A percentile compares a stretch with the other conserved stretches of the same genome.
phyloP scores from a whole-genome alignment of 2,888 invertebrate species.

The Sarcophaga caerulescens region DNA sequence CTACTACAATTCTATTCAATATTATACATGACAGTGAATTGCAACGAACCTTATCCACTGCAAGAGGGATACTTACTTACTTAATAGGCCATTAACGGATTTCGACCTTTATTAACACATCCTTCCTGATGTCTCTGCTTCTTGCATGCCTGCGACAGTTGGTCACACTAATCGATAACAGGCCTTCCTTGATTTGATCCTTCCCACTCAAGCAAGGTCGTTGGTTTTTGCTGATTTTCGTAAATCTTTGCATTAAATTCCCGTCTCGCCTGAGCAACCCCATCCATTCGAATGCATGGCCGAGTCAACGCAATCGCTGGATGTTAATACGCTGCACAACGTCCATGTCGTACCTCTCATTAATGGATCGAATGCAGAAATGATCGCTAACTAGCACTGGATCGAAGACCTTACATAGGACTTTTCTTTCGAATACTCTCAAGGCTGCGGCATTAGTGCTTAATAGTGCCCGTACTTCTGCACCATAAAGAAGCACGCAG shows the following conservation, averaged over 20 bases:
- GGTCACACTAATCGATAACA: background rate
- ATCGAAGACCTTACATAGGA: background rate
- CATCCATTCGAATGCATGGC: background rate
- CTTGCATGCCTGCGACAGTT: too few species aligned
- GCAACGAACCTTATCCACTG: too few species aligned
- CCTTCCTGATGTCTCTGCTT: too few species aligned
- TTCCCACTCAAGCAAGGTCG: background rate
- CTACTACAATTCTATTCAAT: too few species aligned
- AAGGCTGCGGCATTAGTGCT: background rate
- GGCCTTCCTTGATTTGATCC: background rate
- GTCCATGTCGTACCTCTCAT: background rate
- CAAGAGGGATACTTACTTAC: too few species aligned
- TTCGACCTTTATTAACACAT: too few species aligned
- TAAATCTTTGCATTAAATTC: background rate
- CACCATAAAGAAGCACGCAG: background rate
- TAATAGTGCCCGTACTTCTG: background rate
- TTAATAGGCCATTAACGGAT: too few species aligned
- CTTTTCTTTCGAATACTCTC: background rate
- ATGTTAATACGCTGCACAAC: background rate
- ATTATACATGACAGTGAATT: too few species aligned
- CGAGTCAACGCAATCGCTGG: background rate
- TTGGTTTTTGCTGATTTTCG: too few species aligned
- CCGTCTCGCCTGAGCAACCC: rapidly evolving
- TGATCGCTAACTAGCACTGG: background rate
- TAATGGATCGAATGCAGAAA: background rate